Evolutionary conservation across 2,797 vertebrate genomes (phyloP).

Genomic region (Xenopus petersii): DNA sequence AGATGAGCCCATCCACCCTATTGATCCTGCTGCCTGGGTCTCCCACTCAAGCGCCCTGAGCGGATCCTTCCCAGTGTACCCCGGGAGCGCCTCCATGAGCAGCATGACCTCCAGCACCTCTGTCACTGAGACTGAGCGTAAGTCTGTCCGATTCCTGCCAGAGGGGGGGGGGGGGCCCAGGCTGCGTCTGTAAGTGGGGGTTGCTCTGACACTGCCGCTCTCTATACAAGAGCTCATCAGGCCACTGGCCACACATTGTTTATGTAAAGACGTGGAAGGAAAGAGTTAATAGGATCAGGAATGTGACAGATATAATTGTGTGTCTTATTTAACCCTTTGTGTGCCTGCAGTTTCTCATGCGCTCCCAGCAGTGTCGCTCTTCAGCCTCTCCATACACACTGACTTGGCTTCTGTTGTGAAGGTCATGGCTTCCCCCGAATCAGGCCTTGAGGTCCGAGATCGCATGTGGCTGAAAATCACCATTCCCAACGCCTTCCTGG

Average conservation of each 20-base stretch:
- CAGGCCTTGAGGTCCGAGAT: constrained; percentile 86
- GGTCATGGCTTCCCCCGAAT: constrained; percentile 90
- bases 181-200: no score
- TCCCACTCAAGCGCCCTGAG: constrained; percentile 86
- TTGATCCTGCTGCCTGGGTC: constrained; percentile 89
- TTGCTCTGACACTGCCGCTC: no score
- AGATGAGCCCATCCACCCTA: constrained; percentile 90
- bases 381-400: constrained; percentile 85
- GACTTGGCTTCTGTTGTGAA: constrained; percentile 91
- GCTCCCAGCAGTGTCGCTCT: constrained; percentile 49
- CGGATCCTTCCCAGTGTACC: constrained; percentile 79
- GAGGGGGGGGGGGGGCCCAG: no score
- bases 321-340: neutral
- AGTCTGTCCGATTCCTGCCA: neutral
- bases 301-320: no score
- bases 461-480: constrained; percentile 78
- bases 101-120: constrained; percentile 88
- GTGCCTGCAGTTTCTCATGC: constrained; percentile 27
- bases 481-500: constrained; percentile 89
- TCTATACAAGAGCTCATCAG: no score
- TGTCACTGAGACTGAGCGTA: constrained; percentile 77
- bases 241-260: no score
- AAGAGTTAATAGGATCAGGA: no score
- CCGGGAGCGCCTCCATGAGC: constrained; percentile 84
- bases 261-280: no score